Evolutionary conservation across 2,888 invertebrate species (phyloP), one percentile per base, ranked within the genome.

Genomic region (Desoria tigrina): DNA sequence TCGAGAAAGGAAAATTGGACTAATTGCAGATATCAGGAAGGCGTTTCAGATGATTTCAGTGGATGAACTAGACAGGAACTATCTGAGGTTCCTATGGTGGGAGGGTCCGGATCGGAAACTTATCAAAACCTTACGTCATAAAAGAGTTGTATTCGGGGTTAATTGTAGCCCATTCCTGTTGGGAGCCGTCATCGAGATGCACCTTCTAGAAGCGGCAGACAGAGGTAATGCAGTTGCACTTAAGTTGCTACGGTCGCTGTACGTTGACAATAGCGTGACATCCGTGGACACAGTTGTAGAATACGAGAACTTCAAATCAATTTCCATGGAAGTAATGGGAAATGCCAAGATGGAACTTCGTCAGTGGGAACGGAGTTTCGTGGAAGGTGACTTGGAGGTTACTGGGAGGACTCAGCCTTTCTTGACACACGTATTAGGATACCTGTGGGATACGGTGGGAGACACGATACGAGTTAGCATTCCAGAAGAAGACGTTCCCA

Each of bases 11-110:
- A 50, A 23, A 23, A 54, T 68, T 28, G 63, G 61, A 18, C 45
- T 61, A 14, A 32, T 61, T 2, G 55, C 77, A 7, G 77, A 78
- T 63, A 78, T 79, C 2, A 42, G 67, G 23, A 77, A 77, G 57
- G 78, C 78, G 1, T 79, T 79, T 65, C 65, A 77, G n/a, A 77
- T 77, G 69, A 77, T 78, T 18, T 65, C 64, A 49, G 26, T 77
- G 1, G 23, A 63, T 9, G 28, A 65, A 62, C 32, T 63, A 3
- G 77, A 79, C 53, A 59, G 78, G 51, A 67, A 77, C 53, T 77
- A 64, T 62, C 56, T 78, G 1, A 32, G 72, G 51, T 78, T 78
- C 65, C 63, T 79, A 7, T 76, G 77, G 77, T 69, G 65, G 55
- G 50, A 56, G 21, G 54, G 55, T 7, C 21, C 27, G 1, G 14